Percentiles rank a stretch among this genome's conserved stretches.
Evolutionary conservation across 1,140 invertebrate genomes (phyloP).

Genomic region (Helicorthomorpha holstii): DNA sequence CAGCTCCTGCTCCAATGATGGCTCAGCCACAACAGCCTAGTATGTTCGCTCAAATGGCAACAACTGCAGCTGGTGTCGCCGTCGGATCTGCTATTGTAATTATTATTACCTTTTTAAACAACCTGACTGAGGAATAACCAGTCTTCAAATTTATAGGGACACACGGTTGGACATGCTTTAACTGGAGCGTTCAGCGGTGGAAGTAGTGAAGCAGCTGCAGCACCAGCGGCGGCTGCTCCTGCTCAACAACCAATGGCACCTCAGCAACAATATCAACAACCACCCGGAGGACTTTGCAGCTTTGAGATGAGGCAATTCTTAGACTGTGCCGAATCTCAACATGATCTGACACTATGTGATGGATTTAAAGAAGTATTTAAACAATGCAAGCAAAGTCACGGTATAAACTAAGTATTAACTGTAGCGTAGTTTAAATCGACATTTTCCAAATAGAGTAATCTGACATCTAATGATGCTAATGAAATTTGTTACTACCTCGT

Average conservation of each 20-base stretch:
- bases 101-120: not conserved
- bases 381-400: conserved; percentile 42
- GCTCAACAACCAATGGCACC: conserved; percentile 18
- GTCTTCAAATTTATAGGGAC: conserved; percentile 38
- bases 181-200: conserved; percentile 67
- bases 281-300: conserved; percentile 48
- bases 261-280: conserved; percentile 9
- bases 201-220: conserved; percentile 34
- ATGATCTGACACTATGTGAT: conserved; percentile 66
- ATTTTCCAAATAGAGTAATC: too few species aligned
- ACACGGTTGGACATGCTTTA: conserved; percentile 63
- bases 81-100: conserved; percentile 28
- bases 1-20: conserved; percentile 14
- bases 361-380: conserved; percentile 85
- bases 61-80: conserved; percentile 30
- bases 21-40: conserved; percentile 26
- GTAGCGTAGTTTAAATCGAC: too few species aligned
- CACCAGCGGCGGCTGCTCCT: conserved; percentile 9
- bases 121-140: too few species aligned
- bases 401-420: too few species aligned
- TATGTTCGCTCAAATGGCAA: conserved; percentile 29
- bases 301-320: conserved; percentile 81
- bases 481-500: too few species aligned
- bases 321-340: conserved; percentile 66
- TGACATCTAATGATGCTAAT: too few species aligned